Percentiles rank a stretch among this genome's conserved stretches.
These are phyloP conservation scores for Syngnathus acus DNA, from an alignment of 2,797 vertebrate species.

Conservation along the genomic window DNA sequence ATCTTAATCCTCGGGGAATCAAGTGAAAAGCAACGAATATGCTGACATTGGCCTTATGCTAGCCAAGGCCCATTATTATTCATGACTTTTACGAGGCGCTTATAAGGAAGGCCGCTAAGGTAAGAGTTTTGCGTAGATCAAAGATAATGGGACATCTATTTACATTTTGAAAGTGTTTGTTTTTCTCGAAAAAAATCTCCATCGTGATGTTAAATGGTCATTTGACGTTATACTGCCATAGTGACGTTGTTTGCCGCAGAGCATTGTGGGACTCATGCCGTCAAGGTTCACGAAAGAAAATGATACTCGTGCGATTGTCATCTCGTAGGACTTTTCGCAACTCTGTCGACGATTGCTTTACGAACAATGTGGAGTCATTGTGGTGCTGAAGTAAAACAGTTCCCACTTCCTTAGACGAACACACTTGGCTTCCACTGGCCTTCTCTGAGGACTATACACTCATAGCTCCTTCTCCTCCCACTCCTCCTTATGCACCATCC, in stretches of 20 bases:
- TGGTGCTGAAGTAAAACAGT: slow-evolving; percentile 50
- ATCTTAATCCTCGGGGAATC: slow-evolving; percentile 5
- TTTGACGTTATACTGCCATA: too few species aligned
- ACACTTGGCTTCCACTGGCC: slow-evolving; percentile 50
- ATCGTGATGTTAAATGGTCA: background rate
- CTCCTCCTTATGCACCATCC: slow-evolving; percentile 33
- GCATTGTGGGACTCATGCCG: too few species aligned
- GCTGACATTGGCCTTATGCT: slow-evolving; percentile 1
- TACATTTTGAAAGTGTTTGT: background rate
- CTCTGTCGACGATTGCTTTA: too few species aligned
- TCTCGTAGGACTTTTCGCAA: too few species aligned
- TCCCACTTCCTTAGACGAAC: slow-evolving; percentile 56
- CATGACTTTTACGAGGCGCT: background rate
- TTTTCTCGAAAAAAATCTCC: background rate
- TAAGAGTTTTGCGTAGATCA: background rate
- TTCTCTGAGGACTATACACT: slow-evolving; percentile 51
- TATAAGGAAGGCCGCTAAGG: background rate
- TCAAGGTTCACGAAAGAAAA: too few species aligned
- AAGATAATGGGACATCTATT: background rate
- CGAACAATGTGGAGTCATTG: background rate
- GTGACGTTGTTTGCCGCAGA: too few species aligned
- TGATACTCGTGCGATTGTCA: too few species aligned
- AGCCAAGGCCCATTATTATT: background rate
- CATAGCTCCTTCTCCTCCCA: slow-evolving; percentile 43
- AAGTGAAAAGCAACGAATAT: background rate